A percentile compares a stretch with the other conserved stretches of the same genome.
phyloP scores from a whole-genome alignment of 2,888 invertebrate genomes.

The Agriopis leucophaearia region DNA sequence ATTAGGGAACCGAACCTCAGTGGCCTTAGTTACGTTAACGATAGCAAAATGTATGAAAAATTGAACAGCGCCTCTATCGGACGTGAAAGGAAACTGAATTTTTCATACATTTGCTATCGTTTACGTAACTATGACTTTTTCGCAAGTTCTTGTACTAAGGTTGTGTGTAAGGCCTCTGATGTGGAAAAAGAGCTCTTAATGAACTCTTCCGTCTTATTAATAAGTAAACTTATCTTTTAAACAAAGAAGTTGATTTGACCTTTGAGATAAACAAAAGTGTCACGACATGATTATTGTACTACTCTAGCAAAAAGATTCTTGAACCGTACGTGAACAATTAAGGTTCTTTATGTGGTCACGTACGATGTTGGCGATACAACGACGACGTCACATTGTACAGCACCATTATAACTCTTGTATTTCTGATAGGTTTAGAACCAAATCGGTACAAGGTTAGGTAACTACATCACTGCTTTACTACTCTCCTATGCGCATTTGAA shows the following conservation, averaged over 20 bases:
- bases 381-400: slow-evolving; percentile 29
- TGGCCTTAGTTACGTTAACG: too few species aligned
- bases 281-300: slow-evolving; percentile 19
- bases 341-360: slow-evolving; percentile 46
- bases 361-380: slow-evolving; percentile 32
- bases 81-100: too few species aligned
- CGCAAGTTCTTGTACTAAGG: too few species aligned
- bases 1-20: slow-evolving; percentile 11
- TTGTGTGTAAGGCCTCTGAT: too few species aligned
- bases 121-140: too few species aligned
- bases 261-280: slow-evolving; percentile 24
- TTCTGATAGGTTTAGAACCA: neutral
- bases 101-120: too few species aligned
- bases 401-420: neutral
- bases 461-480: neutral
- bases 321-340: slow-evolving; percentile 29
- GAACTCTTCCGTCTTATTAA: slow-evolving; percentile 7
- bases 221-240: slow-evolving; percentile 14
- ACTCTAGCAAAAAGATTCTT: slow-evolving; percentile 24
- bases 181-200: slow-evolving; percentile 2
- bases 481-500: neutral
- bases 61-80: too few species aligned
- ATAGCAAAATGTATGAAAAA: too few species aligned
- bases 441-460: neutral
- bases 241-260: slow-evolving; percentile 17